Conservation (phyloP, 2,888 invertebrate species). For the Brenthis hecate region DNA sequence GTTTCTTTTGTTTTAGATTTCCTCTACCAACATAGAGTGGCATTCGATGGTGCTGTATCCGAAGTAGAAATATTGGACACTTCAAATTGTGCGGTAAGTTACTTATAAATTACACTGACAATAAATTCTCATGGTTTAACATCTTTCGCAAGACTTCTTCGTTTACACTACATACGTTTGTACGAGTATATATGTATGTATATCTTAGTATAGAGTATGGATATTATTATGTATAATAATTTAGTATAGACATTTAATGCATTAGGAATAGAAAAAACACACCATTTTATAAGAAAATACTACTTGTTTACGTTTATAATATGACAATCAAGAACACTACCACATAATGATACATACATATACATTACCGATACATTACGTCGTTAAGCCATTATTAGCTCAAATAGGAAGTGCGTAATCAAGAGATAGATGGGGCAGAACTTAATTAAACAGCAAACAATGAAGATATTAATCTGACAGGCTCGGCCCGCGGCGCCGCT, state of each 20-base stretch:
- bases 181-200: neutral
- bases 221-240: too few relatives aligned
- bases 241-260: too few relatives aligned
- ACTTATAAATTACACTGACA: constrained; percentile 6
- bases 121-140: too few relatives aligned
- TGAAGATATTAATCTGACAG: constrained; percentile 74
- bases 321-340: too few relatives aligned
- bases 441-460: constrained; percentile 77
- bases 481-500: constrained; percentile 52
- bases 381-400: constrained; percentile 39
- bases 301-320: too few relatives aligned
- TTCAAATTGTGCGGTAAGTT: constrained; percentile 89
- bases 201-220: neutral
- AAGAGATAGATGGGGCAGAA: constrained; percentile 58
- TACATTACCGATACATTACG: constrained; percentile 20
- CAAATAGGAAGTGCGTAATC: constrained; percentile 55
- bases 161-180: neutral
- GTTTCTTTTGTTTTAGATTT: constrained; percentile 85
- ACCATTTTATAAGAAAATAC: too few relatives aligned
- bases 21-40: constrained; percentile 89
- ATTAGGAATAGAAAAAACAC: too few relatives aligned
- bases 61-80: constrained; percentile 91
- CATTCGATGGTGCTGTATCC: constrained; percentile 89
- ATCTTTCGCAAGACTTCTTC: neutral
- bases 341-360: too few relatives aligned